Evolutionary conservation across 2,113 vertebrate genomes (phyloP), one percentile per base, ranked within the genome.

Genomic region (Pleuronectes platessa): DNA sequence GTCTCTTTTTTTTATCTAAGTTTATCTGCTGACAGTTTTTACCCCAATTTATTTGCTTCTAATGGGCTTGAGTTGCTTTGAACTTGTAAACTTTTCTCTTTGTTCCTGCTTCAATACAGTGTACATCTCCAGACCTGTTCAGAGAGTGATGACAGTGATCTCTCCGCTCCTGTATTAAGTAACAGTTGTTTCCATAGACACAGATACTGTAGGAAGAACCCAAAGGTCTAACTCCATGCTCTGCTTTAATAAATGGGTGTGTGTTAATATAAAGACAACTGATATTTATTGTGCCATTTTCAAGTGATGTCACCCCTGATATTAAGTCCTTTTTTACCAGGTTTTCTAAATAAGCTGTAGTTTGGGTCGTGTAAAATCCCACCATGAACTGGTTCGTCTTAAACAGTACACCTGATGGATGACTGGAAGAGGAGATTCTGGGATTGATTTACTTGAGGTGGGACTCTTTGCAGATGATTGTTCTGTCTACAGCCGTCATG

Each of bases 21-120:
- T 67, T 78, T 60, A 63, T 58, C 42, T 79, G 60, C 68, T 74
- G 42, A 79, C 54, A 31, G 40, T 76, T 76, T 79, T 73, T 49
- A 73, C 10, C 56, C 59, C n/a, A 17, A 20, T 5, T 51, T 23
- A 51, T 26, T 63, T 63, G 40, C 60, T 77, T 79, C 10, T 70
- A 27, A 60, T 61, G 4, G 8, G 14, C 14, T 7, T 49, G 6
- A 15, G 79, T 59, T 68, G 13, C 21, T 61, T 70, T 61, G 7
- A 65, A 63, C 26, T 11, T 17, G 13, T 45, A 31, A 66, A 51
- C 20, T 42, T 40, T 58, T 59, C 31, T 60, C 45, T 24, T n/a
- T 60, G 24, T 66, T 71, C 20, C 18, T 17, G 53, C 61, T 79
- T 77, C 62, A 68, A 3, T 58, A 35, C 23, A 45, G 15, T 40